Base-by-base conservation (phyloP, 2,113 vertebrate genomes). In the Syngnathoides biaculeatus region DNA sequence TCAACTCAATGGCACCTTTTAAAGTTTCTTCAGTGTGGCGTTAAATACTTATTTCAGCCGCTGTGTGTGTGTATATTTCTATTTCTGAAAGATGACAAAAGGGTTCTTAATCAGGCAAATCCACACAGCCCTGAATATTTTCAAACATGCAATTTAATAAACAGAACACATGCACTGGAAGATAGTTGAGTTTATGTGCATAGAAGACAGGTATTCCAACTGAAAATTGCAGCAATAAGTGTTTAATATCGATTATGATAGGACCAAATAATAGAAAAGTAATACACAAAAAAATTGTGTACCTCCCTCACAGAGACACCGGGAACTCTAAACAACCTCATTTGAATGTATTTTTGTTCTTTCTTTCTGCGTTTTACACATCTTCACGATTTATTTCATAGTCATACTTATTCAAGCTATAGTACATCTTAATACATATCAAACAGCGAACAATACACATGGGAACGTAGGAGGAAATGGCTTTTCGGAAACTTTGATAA, bases 221-320 rank as follows among this genome's bases (percentile, higher is more conserved):
- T 57, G 67, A 72, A 69, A 11, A 65, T 77, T 86, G 79, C 86
- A 89, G 87, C 84, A 88, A 86, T 64, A 89, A 89, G 74, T 70
- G 56, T 92, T 91, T 91, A 91, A 88, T 91, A 85, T 86, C 74
- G 78, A 87, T 86, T 47, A 84, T 82, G 81, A 71, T 83, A 80
- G 89, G 80, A 90, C 80, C 80, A 89, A 90, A 89, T 84, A 69
- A 87, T 91, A 89, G 79, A 86, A 89, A 90, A 90, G 81, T 84
- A 90, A 89, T 86, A 79, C 83, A 87, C 80, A 90, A 86, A 89
- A 69, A 82, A 62, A 83, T 82, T 83, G 64, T 78, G 68, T 19
- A 78, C 66, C 65, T 64, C 77, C 72, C 67, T 77, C 73, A 67
- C 71, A 68, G 78, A 87, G 80, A 77, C 76, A 75, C 73, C 52